These are phyloP conservation scores for Micrastur ruficollis DNA, from an alignment of 2,797 vertebrate species.

Conservation along the genomic window DNA sequence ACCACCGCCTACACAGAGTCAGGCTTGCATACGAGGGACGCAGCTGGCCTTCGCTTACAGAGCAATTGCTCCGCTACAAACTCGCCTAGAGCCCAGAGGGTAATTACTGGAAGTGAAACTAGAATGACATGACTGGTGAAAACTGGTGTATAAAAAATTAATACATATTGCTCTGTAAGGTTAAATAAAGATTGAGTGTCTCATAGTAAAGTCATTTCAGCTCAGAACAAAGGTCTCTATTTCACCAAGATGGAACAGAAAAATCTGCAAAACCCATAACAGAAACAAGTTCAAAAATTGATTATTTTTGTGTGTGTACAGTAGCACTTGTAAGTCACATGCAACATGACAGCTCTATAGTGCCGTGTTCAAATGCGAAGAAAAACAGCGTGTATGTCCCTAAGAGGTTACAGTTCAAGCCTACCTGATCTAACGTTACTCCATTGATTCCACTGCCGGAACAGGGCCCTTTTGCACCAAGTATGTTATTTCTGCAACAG, in stretches of 20 bases:
- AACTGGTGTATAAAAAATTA: background rate
- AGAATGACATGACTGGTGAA: background rate
- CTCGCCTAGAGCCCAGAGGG: background rate
- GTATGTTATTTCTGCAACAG: background rate
- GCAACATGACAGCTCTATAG: background rate
- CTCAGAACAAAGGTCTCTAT: background rate
- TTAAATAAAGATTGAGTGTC: background rate
- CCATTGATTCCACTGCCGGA: background rate
- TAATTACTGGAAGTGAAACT: constrained; percentile 44
- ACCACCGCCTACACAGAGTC: background rate
- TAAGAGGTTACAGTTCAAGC: background rate
- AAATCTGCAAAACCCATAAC: background rate
- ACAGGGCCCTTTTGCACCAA: background rate
- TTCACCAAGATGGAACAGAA: background rate
- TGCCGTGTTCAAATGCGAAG: background rate
- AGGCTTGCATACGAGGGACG: background rate
- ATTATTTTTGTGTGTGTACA: background rate
- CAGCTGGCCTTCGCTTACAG: background rate
- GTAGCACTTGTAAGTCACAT: background rate
- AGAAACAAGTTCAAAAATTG: background rate
- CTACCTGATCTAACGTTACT: background rate
- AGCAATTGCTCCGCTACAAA: background rate
- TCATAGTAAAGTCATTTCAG: background rate
- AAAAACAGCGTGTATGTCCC: background rate
- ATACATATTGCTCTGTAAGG: background rate